These are phyloP conservation scores for Tiaroga cobitis DNA, from an alignment of 2,797 vertebrate species.

Conservation along the genomic window DNA sequence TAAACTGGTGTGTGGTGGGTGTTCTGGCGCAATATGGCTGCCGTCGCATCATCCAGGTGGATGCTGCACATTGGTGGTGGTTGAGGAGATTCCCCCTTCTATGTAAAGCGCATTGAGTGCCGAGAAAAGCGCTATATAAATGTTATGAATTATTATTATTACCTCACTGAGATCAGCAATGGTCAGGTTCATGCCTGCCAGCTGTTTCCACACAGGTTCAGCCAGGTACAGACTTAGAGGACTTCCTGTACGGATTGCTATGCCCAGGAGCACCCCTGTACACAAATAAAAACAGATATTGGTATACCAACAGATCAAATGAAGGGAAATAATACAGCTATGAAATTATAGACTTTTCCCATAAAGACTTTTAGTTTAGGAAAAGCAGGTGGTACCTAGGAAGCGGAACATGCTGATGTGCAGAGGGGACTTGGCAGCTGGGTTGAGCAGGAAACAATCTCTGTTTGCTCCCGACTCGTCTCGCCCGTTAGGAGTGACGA, in stretches of 20 bases:
- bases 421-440: slow-evolving; percentile 88
- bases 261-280: slow-evolving; percentile 93
- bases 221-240: slow-evolving; percentile 96
- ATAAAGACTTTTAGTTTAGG: neutral
- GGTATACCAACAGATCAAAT: neutral
- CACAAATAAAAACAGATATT: slow-evolving; percentile 32
- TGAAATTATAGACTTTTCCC: neutral
- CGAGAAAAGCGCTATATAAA: too few relatives aligned
- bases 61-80: too few relatives aligned
- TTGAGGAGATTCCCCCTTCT: too few relatives aligned
- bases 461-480: slow-evolving; percentile 98
- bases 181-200: slow-evolving; percentile 98
- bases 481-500: slow-evolving; percentile 96
- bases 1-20: too few relatives aligned
- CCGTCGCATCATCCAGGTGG: too few relatives aligned
- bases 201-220: slow-evolving; percentile 98
- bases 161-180: slow-evolving; percentile 99
- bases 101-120: too few relatives aligned
- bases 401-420: slow-evolving; percentile 99
- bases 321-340: neutral
- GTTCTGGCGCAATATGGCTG: too few relatives aligned
- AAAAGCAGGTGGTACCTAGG: slow-evolving; percentile 80
- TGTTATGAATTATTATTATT: slow-evolving; percentile 6
- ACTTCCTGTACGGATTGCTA: slow-evolving; percentile 96
- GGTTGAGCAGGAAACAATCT: slow-evolving; percentile 97